Base-by-base conservation (phyloP, 92 coral and sea anemone genomes). In the Pocillopora meandrina region DNA sequence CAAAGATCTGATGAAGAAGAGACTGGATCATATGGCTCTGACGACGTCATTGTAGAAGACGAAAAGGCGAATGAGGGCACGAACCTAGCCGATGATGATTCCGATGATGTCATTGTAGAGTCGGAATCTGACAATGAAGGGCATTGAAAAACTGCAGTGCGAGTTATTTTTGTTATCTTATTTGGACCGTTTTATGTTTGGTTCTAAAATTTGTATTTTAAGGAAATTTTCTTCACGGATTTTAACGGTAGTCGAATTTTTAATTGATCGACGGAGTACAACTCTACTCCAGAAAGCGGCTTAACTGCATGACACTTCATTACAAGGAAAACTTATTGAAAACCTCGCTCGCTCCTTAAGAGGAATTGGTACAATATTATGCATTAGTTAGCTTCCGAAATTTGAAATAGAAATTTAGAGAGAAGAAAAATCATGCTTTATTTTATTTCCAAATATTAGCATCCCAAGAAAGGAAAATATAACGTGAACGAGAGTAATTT, bases 31-130 rank as follows among this genome's bases (percentile, higher is more conserved):
- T 58, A 9, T 23, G 78, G 76, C n/a, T 79, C 79, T 55, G 86
- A 83, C 69, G 91, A 88, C 65, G 91, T 88, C 66, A 83, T 84
- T 64, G 88, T 88, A 6, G 88, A 83, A 60, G 68, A 79, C 56
- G 87, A 82, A 79, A 79, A 77, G 36, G 68, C 72, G 42, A 78
- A 42, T 65, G 82, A 65, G 19, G 31, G 35, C 47, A 34, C 81
- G 57, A 77, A 64, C 26, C n/a, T 19, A 1, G 81, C 69, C 71
- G 71, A 77, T 12, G 82, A 78, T 10, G 66, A 67, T 21, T 80
- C 84, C 75, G 85, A 81, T 60, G 84, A 81, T 16, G 84, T 81
- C 59, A 81, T 81, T 0, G 84, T 81, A 56, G 84, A 81, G 33
- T 81, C 68, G 12, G 85, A 81, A 12, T 19, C 69, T 1, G 77